A percentile compares a stretch with the other conserved stretches of the same genome.
phyloP scores from a whole-genome alignment of 2,113 vertebrate species.

The Hypocryptadius cinnamomeus region DNA sequence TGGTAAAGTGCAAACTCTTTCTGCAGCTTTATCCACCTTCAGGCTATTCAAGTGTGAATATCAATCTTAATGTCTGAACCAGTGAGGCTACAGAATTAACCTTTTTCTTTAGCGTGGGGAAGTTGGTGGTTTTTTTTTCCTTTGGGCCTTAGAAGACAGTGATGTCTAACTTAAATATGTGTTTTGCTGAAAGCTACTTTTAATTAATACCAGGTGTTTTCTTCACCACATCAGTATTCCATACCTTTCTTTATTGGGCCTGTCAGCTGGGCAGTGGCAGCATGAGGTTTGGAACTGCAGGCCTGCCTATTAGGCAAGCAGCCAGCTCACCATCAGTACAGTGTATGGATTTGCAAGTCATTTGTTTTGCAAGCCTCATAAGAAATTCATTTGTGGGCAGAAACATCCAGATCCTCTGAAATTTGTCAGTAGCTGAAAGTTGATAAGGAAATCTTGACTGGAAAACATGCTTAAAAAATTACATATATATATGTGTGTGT shows the following conservation, averaged over 20 bases:
- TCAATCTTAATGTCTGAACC: neutral
- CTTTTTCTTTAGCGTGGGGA: neutral
- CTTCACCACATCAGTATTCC: neutral
- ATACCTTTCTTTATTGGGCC: neutral
- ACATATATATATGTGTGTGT: neutral
- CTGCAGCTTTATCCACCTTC: neutral
- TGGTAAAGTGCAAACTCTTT: neutral
- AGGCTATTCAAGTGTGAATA: neutral
- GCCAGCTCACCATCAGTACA: neutral
- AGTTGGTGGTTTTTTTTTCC: fast-evolving
- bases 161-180: neutral
- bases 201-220: neutral
- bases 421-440: neutral
- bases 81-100: neutral
- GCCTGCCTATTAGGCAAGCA: neutral
- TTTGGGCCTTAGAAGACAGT: neutral
- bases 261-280: neutral
- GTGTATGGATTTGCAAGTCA: neutral
- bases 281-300: neutral
- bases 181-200: neutral
- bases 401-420: neutral
- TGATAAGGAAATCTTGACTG: neutral
- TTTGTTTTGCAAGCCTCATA: neutral
- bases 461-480: neutral
- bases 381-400: neutral